phyloP scores from a whole-genome alignment of 2,888 invertebrate genomes.

The Phaedon cochleariae region DNA sequence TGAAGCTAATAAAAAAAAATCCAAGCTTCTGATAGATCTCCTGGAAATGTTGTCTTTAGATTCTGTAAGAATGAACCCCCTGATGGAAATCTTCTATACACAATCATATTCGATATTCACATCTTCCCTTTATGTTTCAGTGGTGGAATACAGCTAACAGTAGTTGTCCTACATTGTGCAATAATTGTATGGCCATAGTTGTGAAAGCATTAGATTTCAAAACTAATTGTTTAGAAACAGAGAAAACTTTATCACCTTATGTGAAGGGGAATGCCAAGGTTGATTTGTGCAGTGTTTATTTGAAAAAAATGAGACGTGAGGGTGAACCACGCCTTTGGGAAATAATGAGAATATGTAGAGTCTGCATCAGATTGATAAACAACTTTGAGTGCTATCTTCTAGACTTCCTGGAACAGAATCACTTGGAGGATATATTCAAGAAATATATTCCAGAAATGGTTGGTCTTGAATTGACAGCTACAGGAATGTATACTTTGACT shows the following conservation, averaged over 20 bases:
- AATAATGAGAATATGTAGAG: not conserved
- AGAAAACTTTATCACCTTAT: not conserved
- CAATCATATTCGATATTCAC: not conserved
- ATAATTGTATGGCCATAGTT: not conserved
- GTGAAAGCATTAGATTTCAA: not conserved
- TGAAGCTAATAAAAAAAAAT: not conserved
- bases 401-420: not conserved
- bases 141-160: slow-evolving; percentile 8
- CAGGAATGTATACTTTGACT: not conserved
- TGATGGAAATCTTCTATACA: too few relatives aligned
- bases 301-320: not conserved
- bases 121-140: not conserved
- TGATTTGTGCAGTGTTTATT: not conserved
- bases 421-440: not conserved
- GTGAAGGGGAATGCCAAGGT: not conserved
- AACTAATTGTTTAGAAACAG: not conserved
- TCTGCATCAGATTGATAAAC: not conserved
- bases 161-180: slow-evolving; percentile 13
- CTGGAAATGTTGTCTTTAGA: slow-evolving; percentile 2
- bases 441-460: not conserved
- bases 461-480: not conserved
- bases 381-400: not conserved
- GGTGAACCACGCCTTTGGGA: not conserved
- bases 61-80: not conserved
- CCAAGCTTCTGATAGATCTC: slow-evolving; percentile 5